These are phyloP conservation scores for Junonia oenone DNA, from an alignment of 2,888 invertebrate genomes.

Conservation along the genomic window DNA sequence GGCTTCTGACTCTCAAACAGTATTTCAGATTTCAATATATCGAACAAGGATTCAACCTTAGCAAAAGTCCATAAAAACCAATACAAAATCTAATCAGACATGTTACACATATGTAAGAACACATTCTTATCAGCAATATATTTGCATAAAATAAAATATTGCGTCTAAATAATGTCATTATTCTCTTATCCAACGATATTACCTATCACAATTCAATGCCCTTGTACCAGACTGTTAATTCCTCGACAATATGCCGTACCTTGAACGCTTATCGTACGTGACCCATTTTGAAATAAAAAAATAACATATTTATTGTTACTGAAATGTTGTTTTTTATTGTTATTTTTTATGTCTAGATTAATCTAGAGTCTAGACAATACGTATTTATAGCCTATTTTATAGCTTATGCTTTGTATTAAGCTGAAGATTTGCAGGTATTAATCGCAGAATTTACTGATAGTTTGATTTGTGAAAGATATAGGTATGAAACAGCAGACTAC, in stretches of 20 bases:
- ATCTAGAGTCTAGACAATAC: too few species aligned
- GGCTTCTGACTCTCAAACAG: too few species aligned
- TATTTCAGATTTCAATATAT: too few species aligned
- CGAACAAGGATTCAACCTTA: too few species aligned
- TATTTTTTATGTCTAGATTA: neutral
- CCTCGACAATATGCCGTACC: slow-evolving; percentile 24
- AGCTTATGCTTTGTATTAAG: too few species aligned
- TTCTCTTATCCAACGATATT: slow-evolving; percentile 3
- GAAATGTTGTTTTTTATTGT: slow-evolving; percentile 6
- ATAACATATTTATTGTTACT: slow-evolving; percentile 7
- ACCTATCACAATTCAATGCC: slow-evolving; percentile 11
- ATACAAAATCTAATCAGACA: neutral
- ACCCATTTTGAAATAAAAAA: slow-evolving; percentile 18
- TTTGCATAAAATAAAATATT: slow-evolving; percentile 10
- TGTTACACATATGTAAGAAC: neutral
- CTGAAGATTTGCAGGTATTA: too few species aligned
- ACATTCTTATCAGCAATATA: neutral
- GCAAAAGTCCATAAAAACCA: too few species aligned
- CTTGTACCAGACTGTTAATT: slow-evolving; percentile 23
- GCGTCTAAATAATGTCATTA: slow-evolving; percentile 9
- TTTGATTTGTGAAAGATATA: too few species aligned
- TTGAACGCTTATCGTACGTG: slow-evolving; percentile 30
- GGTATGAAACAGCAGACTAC: too few species aligned
- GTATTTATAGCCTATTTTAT: too few species aligned
- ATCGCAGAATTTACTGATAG: too few species aligned